phyloP scores from a whole-genome alignment of 2,797 vertebrate genomes.

The Arrhamphus sclerolepis region DNA sequence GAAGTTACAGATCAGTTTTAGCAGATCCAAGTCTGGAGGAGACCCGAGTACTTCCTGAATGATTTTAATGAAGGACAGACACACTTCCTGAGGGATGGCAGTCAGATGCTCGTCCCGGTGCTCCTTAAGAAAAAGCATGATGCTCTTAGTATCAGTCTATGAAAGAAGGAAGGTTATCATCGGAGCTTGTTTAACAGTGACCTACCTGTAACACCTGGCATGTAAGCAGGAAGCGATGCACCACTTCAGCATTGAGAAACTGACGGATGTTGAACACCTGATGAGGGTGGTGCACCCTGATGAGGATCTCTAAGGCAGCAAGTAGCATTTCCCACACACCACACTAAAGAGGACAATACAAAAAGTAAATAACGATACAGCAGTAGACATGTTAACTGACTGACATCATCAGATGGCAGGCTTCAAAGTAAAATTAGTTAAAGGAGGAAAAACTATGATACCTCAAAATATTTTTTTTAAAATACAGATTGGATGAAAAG shows the following conservation, averaged over 20 bases:
- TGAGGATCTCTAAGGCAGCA: conserved; percentile 91
- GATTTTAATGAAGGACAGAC: conserved; percentile 96
- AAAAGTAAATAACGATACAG: not conserved
- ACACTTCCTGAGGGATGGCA: conserved; percentile 92
- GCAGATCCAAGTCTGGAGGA: conserved; percentile 93
- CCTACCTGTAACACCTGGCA: conserved; percentile 97
- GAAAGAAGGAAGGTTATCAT: not conserved
- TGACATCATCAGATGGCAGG: not conserved
- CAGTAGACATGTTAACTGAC: conserved; percentile 3
- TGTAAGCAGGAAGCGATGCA: conserved; percentile 92
- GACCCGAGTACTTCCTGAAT: conserved; percentile 98
- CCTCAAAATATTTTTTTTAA: too few species aligned
- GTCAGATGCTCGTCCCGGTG: conserved; percentile 91
- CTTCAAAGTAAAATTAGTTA: too few species aligned
- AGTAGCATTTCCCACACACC: conserved; percentile 96
- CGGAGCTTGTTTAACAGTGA: not conserved
- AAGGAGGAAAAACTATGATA: not conserved
- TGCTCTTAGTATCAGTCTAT: not conserved
- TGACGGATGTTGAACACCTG: conserved; percentile 95
- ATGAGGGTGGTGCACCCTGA: conserved; percentile 91
- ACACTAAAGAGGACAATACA: conserved; percentile 73
- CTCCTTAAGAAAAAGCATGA: conserved; percentile 79
- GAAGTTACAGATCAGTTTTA: conserved; percentile 93
- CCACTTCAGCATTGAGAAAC: conserved; percentile 90
- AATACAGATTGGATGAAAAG: not conserved